These are phyloP conservation scores for Lepidothrix coronata DNA, from an alignment of 2,113 vertebrate species.

Conservation along the genomic window DNA sequence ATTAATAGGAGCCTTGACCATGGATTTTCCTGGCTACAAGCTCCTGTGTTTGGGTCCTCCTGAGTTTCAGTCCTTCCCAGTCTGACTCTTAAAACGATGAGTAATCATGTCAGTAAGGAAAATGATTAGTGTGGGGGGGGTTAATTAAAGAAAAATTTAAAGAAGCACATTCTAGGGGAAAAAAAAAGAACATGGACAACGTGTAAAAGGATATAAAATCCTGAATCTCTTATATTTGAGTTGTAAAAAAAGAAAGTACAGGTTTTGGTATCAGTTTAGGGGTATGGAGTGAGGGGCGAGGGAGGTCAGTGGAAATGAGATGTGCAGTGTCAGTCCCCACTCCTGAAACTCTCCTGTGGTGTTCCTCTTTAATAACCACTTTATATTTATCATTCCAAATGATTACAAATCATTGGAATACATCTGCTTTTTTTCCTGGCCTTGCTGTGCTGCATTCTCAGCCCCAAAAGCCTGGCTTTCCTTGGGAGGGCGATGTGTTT, in stretches of 20 bases:
- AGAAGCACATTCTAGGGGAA: background rate
- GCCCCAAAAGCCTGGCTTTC: background rate
- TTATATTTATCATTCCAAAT: background rate
- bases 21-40: background rate
- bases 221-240: background rate
- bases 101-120: background rate
- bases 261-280: accelerated
- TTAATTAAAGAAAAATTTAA: background rate
- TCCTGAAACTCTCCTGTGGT: background rate
- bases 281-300: background rate
- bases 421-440: background rate
- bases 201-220: background rate
- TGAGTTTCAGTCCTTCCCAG: background rate
- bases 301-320: background rate
- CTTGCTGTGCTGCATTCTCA: background rate
- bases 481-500: background rate
- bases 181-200: accelerated
- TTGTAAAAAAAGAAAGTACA: background rate
- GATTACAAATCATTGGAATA: background rate
- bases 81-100: background rate
- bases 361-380: background rate
- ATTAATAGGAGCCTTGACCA: background rate
- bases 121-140: background rate
- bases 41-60: background rate
- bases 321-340: background rate